These are phyloP conservation scores for Xestia sexstrigata DNA, from an alignment of 2,888 invertebrate genomes.

Conservation along the genomic window DNA sequence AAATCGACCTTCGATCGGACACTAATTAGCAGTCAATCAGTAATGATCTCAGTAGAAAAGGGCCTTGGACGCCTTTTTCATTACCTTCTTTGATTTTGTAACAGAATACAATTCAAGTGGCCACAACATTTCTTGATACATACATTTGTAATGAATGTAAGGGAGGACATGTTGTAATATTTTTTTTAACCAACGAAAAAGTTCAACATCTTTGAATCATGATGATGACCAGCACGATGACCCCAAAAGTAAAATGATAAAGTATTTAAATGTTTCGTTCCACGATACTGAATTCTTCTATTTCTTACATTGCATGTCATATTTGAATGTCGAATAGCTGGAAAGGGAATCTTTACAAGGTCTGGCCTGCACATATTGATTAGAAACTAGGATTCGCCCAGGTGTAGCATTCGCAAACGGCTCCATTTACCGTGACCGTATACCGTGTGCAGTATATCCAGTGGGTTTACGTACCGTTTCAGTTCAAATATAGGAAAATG, in stretches of 20 bases:
- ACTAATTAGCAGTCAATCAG: too few relatives aligned
- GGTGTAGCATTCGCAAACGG: conserved; percentile 20
- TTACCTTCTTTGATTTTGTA: background rate
- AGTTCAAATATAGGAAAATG: background rate
- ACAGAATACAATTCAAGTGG: background rate
- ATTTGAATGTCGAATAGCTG: conserved; percentile 10
- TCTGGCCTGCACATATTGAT: conserved; percentile 13
- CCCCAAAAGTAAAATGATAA: background rate
- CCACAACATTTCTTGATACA: background rate
- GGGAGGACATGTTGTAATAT: background rate
- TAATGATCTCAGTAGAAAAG: background rate
- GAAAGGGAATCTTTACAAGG: background rate
- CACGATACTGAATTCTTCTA: background rate
- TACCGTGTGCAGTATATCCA: background rate
- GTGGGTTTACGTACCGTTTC: background rate
- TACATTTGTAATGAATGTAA: too few relatives aligned
- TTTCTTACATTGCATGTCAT: background rate
- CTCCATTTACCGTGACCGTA: conserved; percentile 1
- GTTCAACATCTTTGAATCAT: background rate
- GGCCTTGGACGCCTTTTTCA: background rate
- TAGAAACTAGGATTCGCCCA: conserved; percentile 42
- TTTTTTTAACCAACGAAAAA: background rate
- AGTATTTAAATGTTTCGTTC: background rate
- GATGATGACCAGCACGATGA: background rate
- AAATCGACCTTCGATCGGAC: too few relatives aligned